Conservation (phyloP, 2,797 vertebrate genomes). For the Propithecus deckenii region DNA sequence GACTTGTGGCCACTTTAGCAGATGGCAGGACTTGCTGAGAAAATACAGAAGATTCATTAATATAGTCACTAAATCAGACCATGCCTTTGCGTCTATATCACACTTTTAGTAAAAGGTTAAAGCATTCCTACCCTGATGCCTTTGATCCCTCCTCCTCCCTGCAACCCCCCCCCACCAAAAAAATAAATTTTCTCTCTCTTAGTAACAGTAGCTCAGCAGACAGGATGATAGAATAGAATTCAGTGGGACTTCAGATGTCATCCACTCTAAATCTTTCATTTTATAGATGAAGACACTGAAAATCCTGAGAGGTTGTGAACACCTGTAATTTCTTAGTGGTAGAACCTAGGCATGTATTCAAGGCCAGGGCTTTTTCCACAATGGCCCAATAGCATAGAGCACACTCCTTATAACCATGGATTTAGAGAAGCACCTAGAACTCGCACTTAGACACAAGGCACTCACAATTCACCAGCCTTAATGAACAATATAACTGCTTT, state of each 20-base stretch:
- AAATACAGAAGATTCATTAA: not conserved
- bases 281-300: not conserved
- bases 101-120: not conserved
- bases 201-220: not conserved
- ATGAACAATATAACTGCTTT: not conserved
- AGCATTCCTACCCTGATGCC: not conserved
- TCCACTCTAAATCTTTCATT: not conserved
- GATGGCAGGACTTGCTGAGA: not conserved
- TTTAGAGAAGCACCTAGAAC: not conserved
- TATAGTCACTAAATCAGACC: not conserved
- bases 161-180: rapidly evolving
- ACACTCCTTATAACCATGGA: not conserved
- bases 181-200: not conserved
- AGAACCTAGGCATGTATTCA: not conserved
- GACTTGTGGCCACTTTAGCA: not conserved
- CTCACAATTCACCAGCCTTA: not conserved
- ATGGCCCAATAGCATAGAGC: not conserved
- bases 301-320: not conserved
- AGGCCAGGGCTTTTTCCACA: not conserved
- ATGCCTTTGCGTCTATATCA: not conserved
- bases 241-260: not conserved
- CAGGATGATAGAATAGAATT: not conserved
- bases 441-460: not conserved
- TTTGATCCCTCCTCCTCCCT: not conserved
- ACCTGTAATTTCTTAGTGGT: not conserved